Base-by-base conservation (phyloP, 2,113 vertebrate species). In the Coturnix japonica region DNA sequence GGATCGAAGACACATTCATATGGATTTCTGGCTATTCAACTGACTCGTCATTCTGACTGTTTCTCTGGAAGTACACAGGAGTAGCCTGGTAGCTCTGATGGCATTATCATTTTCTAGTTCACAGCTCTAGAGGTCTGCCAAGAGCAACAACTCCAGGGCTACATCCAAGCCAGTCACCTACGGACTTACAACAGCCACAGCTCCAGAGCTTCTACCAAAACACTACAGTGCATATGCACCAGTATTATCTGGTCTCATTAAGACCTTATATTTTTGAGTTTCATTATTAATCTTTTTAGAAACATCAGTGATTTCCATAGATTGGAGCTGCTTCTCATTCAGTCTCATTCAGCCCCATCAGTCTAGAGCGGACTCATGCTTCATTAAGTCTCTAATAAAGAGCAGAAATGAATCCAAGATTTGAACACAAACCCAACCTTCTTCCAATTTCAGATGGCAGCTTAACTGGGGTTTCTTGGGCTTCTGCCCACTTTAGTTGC, bases 401-500 rank as follows among this genome's bases (percentile, higher is more conserved):
- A 85, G 60, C 37, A 81, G 66, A 78, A 51, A 81, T 16, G 7
- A 39, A 85, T 33, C 47, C 0, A 17, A 81, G 71, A 70, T 41
- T 63, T 66, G 81, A 44, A 69, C 35, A 71, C 0, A 6, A 85
- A 80, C 46, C 30, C 1, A 0, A 85, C 56, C 2, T 44, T 46
- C 14, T 73, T 70, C 46, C 46, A 20, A 28, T 67, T 85, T 89
- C n/a, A 43, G 59, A 87, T 54, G 46, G 94, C 64, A 92, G 75
- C 30, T 87, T 33, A 56, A 60, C 72, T n/a, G n/a, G n/a, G n/a
- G n/a, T n/a, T n/a, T n/a, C 51, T 87, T 95, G 93, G 81, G 76
- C 14, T 77, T 75, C n/a, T 85, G 79, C 93, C 93, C 75, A 87
- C 46, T 35, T 93, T 54, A 82, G 59, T 31, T 87, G 84, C 84